Evolutionary conservation across 1,140 invertebrate species (phyloP), one percentile per base, ranked within the genome.

Genomic region (Drosophila carrolli): DNA sequence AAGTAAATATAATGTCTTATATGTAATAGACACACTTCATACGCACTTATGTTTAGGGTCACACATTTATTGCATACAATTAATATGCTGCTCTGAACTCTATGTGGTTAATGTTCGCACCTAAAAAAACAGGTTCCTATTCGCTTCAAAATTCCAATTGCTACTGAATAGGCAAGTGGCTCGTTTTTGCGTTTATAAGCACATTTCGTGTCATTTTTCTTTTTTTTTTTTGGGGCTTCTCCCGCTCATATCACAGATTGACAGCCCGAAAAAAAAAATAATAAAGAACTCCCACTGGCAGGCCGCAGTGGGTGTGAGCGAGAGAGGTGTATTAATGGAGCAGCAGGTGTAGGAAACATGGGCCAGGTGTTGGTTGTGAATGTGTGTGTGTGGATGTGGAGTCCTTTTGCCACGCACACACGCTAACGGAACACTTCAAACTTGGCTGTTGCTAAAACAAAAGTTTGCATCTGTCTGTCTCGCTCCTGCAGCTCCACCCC

Each of bases 371-470:
- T 23, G 68, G 74, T 19, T 16, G 46, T 48, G 54, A 7, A 51
- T 61, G 61, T 50, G 57, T 23, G 63, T 16, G 57, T 51, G 61
- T 59, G 19, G n/a, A 37, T 58, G 55, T 54, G 68, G 48, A 58
- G 54, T 66, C 65, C 61, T 44, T 41, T 62, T 60, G 78, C 81
- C 78, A 85, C 82, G 83, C 82, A 88, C 82, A 85, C 75, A 59
- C 65, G 62, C 59, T 46, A 66, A 60, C 29, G 53, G 56, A 16
- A 60, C 83, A 89, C 83, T 88, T 88, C 71, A 88, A 83, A 83
- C 57, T 89, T 88, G 59, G 71, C 75, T 89, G 83, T 88, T 88
- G 80, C 84, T 77, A 88, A 89, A 88, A 88, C 83, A 88, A 88
- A 88, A 83, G 56, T 77, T 75, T 72, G 78, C 79, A 89, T 86